These are phyloP conservation scores for Temnothorax nylanderi DNA, from an alignment of 1,140 invertebrate species.

Conservation along the genomic window DNA sequence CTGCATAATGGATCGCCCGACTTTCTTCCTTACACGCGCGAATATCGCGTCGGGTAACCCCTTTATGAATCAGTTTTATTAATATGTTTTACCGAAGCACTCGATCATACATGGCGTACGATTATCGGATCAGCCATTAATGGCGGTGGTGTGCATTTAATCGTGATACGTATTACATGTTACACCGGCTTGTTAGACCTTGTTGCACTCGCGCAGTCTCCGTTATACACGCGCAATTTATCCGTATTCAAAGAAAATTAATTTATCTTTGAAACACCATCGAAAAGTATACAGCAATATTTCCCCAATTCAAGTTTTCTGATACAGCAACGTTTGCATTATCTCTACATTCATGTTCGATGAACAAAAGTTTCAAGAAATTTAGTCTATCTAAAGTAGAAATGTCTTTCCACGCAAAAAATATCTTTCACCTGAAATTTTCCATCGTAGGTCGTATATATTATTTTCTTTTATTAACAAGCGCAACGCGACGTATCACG, in stretches of 20 bases:
- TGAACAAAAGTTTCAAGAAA: neutral
- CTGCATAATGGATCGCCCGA: conserved; percentile 39
- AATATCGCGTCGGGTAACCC: conserved; percentile 35
- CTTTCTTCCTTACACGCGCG: conserved; percentile 47
- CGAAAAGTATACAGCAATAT: neutral
- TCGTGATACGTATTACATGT: conserved; percentile 38
- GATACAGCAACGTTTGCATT: neutral
- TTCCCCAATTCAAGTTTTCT: neutral
- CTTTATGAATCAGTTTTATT: conserved; percentile 55
- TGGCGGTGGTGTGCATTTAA: conserved; percentile 37
- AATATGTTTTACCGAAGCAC: conserved; percentile 48
- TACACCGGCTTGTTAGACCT: conserved; percentile 13
- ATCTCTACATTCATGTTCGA: neutral
- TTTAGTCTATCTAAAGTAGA: neutral
- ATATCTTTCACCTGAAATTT: neutral
- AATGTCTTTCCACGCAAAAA: neutral
- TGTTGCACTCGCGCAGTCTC: conserved; percentile 23
- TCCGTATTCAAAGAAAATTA: conserved; percentile 22
- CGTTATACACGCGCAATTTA: conserved; percentile 35
- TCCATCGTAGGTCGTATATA: neutral
- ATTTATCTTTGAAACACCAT: neutral
- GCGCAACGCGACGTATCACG: neutral
- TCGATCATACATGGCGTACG: conserved; percentile 41
- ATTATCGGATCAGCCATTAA: conserved; percentile 50
- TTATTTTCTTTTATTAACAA: conserved; percentile 14